Base-by-base conservation (phyloP, 1,140 invertebrate genomes). In the Monochamus saltuarius region DNA sequence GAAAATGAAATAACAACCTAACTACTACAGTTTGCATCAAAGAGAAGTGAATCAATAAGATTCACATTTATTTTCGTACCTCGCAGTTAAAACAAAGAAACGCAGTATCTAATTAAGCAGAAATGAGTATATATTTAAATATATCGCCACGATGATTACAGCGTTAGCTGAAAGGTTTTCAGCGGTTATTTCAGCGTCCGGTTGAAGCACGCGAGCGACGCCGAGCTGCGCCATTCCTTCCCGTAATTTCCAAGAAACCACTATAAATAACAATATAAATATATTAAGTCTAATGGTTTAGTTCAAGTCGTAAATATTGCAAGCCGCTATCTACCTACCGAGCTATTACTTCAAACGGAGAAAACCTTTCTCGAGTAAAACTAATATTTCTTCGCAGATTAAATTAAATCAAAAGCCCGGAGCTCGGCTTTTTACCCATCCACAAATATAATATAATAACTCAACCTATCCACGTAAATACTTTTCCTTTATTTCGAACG, bases 241-340 rank as follows among this genome's bases (percentile, higher is more conserved):
- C 58, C 51, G 54, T 64, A 64, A 63, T 66, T 66, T 63, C 61
- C 53, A 63, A 66, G 65, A 66, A 66, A 58, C 54, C 61, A 64
- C 63, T 63, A 65, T 65, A 68, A 68, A 68, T 68, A 65, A 65
- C 63, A 63, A 68, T 65, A 63, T 68, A 65, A 68, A 66, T 66
- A 66, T 64, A 66, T 66, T 66, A 69, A 66, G 58, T 69, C 59
- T 69, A 69, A 69, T 69, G 67, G 64, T 64, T 64, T 64, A 62
- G 56, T 64, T 67, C 55, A 46, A 64, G 59, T 52, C 64, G 59
- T 64, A 69, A 69, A 69, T 69, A 66, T 66, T 64, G 62, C 64
- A 64, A 42, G n/a, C 46, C 35, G 34, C 55, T 17, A 56, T 54
- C 54, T 61, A 63, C 58, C 42, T 54, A 60, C 50, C 64, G 37